Evolutionary conservation across 2,797 vertebrate genomes (phyloP), one percentile per base, ranked within the genome.

Genomic region (Lutra lutra): DNA sequence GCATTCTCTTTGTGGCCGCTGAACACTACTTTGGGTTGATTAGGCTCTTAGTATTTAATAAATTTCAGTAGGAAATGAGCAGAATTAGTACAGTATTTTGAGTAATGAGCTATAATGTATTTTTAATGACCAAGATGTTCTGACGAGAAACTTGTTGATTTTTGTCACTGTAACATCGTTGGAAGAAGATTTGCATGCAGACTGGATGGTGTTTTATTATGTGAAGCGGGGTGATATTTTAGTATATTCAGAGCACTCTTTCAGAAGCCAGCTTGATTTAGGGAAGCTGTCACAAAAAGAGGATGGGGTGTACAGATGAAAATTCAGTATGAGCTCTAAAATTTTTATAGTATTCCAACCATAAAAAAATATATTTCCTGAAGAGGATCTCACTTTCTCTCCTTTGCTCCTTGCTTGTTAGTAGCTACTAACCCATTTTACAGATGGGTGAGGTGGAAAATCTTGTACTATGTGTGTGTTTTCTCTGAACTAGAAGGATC

Each of bases 111-210:
- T 97, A 91, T 98, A 98, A 98, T 98, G 95, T 96, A 95, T 96
- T 98, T 98, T 97, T 98, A 98, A 98, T 98, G 95, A 97, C 85
- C 64, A 95, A 97, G 95, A 97, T 97, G 92, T 97, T 98, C 92
- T 7, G 38, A 97, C 97, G 95, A 97, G 94, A 96, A 95, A 94
- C 88, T 94, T 96, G 90, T 97, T 97, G 97, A 96, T 97, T 97
- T 98, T 98, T 95, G 70, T 98, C 94, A 87, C 94, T 91, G 11
- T 85, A 83, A 82, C 5, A n/a, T 91, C 89, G 89, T 94, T 96
- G 95, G 60, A 13, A 80, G 97, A 95, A 83, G 82, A 95, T 95
- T 79, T 68, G 32, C 79, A 85, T 2, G 1, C 73, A 58, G 35
- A 94, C 87, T 94, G 78, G 64, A 72, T 86, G 86, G 32, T 66